Evolutionary conservation across 2,888 invertebrate species (phyloP).

Genomic region (Aradus depressus): DNA sequence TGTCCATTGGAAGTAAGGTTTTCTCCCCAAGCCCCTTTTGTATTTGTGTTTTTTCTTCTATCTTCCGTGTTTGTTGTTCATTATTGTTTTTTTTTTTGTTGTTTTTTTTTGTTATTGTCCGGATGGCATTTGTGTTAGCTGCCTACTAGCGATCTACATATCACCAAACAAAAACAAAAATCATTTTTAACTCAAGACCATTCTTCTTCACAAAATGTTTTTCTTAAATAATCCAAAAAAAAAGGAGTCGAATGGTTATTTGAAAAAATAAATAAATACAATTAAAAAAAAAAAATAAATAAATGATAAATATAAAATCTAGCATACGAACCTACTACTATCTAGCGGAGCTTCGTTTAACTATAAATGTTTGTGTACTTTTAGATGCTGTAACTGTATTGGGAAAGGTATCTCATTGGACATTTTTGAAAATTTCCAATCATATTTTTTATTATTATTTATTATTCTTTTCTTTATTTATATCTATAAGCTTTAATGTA

Average conservation of each 20-base stretch:
- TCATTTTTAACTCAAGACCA: not conserved
- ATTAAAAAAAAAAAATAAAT: conserved; percentile 11
- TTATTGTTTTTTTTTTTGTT: conserved; percentile 11
- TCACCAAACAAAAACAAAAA: conserved; percentile 12
- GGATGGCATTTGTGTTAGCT: conserved; percentile 26
- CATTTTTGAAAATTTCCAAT: too few relatives aligned
- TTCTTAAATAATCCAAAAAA: not conserved
- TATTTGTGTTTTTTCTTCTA: conserved; percentile 16
- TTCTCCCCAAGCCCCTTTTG: too few relatives aligned
- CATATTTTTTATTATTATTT: too few relatives aligned
- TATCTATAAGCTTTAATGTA: conserved; percentile 4
- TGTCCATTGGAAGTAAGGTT: too few relatives aligned
- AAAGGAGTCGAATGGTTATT: not conserved
- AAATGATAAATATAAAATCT: not conserved
- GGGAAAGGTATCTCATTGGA: conserved; percentile 28
- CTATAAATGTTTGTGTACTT: conserved; percentile 26
- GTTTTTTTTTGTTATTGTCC: conserved; percentile 16
- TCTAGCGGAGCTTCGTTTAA: conserved; percentile 25
- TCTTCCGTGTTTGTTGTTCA: conserved; percentile 15
- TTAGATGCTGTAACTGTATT: conserved; percentile 29
- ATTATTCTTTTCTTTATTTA: conserved; percentile 5
- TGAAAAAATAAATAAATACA: conserved; percentile 7
- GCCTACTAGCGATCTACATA: conserved; percentile 22
- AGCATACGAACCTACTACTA: conserved; percentile 5
- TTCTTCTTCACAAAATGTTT: not conserved